phyloP scores from a whole-genome alignment of 2,113 vertebrate genomes.

The Galemys pyrenaicus region DNA sequence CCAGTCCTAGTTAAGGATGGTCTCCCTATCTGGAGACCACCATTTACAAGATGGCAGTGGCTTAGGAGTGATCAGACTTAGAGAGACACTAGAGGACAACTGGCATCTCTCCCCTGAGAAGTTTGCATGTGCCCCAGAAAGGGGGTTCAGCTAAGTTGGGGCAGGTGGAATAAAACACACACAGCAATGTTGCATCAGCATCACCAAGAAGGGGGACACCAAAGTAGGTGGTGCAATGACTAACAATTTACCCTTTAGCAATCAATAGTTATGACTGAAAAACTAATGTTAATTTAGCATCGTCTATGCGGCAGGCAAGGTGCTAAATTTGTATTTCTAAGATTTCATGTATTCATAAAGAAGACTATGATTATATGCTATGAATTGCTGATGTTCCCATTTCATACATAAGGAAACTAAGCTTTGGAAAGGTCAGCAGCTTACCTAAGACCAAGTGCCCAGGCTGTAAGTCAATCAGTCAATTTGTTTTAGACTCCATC shows the following conservation, averaged over 20 bases:
- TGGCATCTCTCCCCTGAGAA: neutral
- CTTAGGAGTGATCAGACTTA: neutral
- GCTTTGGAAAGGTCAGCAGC: neutral
- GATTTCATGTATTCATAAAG: neutral
- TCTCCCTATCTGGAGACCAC: neutral
- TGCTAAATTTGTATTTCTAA: neutral
- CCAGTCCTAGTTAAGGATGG: neutral
- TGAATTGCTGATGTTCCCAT: neutral
- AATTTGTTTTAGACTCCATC: neutral
- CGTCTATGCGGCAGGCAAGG: neutral
- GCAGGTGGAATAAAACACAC: neutral
- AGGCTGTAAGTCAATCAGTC: neutral
- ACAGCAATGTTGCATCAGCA: neutral
- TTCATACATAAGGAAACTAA: constrained; percentile 7
- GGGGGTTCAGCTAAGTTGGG: neutral
- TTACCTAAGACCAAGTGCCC: neutral
- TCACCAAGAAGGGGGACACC: accelerated
- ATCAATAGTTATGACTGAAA: neutral
- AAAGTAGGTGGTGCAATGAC: neutral
- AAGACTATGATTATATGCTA: neutral
- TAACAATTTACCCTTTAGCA: neutral
- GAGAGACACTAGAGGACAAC: too few relatives aligned
- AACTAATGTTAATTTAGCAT: neutral
- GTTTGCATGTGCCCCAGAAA: neutral
- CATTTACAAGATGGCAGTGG: neutral